Conservation (phyloP, 2,888 invertebrate species). For the Hesperia comma region DNA sequence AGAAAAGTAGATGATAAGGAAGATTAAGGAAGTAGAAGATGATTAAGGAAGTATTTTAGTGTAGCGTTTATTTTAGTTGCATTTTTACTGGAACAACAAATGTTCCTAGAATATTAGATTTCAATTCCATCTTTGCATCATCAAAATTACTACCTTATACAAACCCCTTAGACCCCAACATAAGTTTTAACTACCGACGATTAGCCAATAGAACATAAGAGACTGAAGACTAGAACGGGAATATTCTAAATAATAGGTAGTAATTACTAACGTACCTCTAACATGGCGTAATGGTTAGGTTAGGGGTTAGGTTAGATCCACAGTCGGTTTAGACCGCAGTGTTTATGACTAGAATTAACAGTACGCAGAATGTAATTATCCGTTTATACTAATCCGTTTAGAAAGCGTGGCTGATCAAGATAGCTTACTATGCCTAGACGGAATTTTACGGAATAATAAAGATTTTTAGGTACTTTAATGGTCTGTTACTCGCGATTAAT, state of each 20-base stretch:
- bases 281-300: not conserved
- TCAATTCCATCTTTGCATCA: not conserved
- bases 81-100: not conserved
- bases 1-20: too few relatives aligned
- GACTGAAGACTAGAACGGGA: not conserved
- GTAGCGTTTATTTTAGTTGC: not conserved
- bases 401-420: conserved; percentile 15
- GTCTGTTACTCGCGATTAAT: not conserved
- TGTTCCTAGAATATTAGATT: not conserved
- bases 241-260: not conserved
- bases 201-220: not conserved
- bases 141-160: too few relatives aligned
- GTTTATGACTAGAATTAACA: conserved; percentile 20
- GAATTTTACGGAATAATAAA: not conserved
- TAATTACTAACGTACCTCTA: conserved; percentile 1
- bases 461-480: not conserved
- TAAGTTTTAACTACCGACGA: too few relatives aligned
- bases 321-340: conserved; percentile 13
- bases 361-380: conserved; percentile 11
- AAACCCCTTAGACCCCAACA: too few relatives aligned
- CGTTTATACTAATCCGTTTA: conserved; percentile 12
- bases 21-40: too few relatives aligned
- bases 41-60: too few relatives aligned
- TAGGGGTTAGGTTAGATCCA: conserved; percentile 17
- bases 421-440: not conserved